These are phyloP conservation scores for Amphipyra berbera DNA, from an alignment of 2,888 invertebrate species.

Conservation along the genomic window DNA sequence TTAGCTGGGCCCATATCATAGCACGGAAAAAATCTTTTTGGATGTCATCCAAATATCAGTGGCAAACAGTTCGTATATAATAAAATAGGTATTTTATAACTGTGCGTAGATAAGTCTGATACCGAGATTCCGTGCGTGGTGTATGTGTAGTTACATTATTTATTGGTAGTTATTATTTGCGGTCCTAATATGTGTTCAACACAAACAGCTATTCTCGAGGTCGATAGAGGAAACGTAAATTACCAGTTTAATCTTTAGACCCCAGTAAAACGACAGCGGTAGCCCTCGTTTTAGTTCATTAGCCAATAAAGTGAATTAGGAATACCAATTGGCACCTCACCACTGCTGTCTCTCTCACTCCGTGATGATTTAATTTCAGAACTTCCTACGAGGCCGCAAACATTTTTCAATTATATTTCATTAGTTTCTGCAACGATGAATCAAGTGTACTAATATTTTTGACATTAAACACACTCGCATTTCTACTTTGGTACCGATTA, in stretches of 20 bases:
- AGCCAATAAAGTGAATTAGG: conserved; percentile 43
- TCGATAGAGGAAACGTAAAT: conserved; percentile 41
- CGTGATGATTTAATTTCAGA: conserved; percentile 20
- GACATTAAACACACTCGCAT: too few relatives aligned
- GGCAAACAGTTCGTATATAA: conserved; percentile 27
- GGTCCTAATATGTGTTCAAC: conserved; percentile 12
- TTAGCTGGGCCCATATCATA: conserved; percentile 4
- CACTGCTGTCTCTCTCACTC: background rate
- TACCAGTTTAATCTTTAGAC: conserved; percentile 30
- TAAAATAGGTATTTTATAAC: conserved; percentile 44
- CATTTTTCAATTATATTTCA: conserved; percentile 3
- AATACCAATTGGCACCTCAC: conserved; percentile 38
- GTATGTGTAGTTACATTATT: conserved; percentile 18
- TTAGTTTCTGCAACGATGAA: conserved; percentile 2
- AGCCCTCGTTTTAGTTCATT: conserved; percentile 31
- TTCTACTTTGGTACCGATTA: too few relatives aligned
- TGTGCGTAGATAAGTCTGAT: conserved; percentile 12
- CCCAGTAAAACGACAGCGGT: conserved; percentile 18
- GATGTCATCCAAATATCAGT: conserved; percentile 46
- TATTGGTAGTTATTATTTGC: conserved; percentile 5
- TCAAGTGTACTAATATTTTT: too few relatives aligned
- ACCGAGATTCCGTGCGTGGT: conserved; percentile 6
- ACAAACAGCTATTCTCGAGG: conserved; percentile 29
- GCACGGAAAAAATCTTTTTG: conserved; percentile 39
- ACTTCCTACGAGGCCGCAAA: conserved; percentile 8